Conservation (phyloP, 2,113 vertebrate genomes). For the Neogobius melanostomus region DNA sequence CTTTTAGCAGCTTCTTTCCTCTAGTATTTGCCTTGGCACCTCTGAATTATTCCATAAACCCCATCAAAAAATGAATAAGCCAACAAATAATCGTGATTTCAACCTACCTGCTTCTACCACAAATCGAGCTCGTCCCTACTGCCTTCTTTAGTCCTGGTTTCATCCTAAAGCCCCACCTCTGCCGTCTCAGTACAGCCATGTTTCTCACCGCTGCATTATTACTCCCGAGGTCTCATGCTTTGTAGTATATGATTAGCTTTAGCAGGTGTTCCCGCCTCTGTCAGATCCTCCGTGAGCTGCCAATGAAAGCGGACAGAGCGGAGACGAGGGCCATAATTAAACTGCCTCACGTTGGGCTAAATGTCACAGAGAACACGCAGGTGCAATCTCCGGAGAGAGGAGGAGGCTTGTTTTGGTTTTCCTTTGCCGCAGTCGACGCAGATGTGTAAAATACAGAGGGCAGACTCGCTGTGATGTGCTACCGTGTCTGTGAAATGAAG, state of each 20-base stretch:
- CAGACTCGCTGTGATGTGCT: too few relatives aligned
- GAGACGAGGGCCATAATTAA: constrained; percentile 48
- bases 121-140: too few relatives aligned
- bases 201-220: not conserved
- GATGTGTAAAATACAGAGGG: too few relatives aligned
- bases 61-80: too few relatives aligned
- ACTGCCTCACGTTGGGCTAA: constrained; percentile 32
- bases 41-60: too few relatives aligned
- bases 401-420: not conserved
- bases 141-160: too few relatives aligned
- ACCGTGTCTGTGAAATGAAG: too few relatives aligned
- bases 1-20: too few relatives aligned
- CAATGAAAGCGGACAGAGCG: constrained; percentile 24
- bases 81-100: too few relatives aligned
- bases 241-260: constrained; percentile 2
- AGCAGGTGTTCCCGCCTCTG: constrained; percentile 20
- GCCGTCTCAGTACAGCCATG: not conserved
- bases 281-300: constrained; percentile 18
- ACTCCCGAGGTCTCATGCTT: not conserved
- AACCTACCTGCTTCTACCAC: too few relatives aligned
- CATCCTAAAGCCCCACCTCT: too few relatives aligned
- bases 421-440: not conserved
- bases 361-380: constrained; percentile 42
- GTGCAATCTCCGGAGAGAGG: not conserved
- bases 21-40: too few relatives aligned